A percentile compares a stretch with the other conserved stretches of the same genome.
These are phyloP conservation scores for Ischnura elegans DNA, from an alignment of 2,888 invertebrate species.

Conservation along the genomic window DNA sequence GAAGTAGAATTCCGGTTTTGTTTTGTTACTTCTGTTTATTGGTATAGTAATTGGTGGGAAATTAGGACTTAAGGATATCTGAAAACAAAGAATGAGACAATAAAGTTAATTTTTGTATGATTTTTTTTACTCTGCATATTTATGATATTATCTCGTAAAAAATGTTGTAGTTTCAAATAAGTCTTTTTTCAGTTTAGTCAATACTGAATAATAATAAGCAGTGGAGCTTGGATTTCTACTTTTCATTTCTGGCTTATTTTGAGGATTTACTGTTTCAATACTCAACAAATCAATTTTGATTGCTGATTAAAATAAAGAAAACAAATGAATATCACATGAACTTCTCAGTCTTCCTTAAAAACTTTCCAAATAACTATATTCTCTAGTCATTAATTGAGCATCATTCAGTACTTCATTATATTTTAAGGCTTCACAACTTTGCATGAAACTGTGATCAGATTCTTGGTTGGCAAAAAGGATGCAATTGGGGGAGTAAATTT, in stretches of 20 bases:
- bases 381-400: slow-evolving; percentile 60
- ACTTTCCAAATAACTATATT: slow-evolving; percentile 55
- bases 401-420: slow-evolving; percentile 54
- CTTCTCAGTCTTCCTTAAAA: slow-evolving; percentile 48
- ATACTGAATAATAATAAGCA: not conserved
- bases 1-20: slow-evolving; percentile 55
- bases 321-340: slow-evolving; percentile 24
- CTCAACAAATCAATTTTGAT: not conserved
- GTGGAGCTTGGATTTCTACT: slow-evolving; percentile 30
- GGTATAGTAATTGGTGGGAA: slow-evolving; percentile 34
- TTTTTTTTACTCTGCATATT: slow-evolving; percentile 46
- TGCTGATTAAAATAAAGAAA: not conserved
- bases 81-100: slow-evolving; percentile 62
- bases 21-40: slow-evolving; percentile 39
- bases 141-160: slow-evolving; percentile 35
- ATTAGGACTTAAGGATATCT: slow-evolving; percentile 57
- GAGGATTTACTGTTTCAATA: slow-evolving; percentile 6
- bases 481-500: slow-evolving; percentile 47
- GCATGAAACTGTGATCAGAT: slow-evolving; percentile 54
- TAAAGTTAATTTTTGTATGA: slow-evolving; percentile 65
- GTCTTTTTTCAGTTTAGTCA: slow-evolving; percentile 48
- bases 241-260: slow-evolving; percentile 32
- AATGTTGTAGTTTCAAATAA: not conserved
- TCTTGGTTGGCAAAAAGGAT: slow-evolving; percentile 42
- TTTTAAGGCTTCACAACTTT: slow-evolving; percentile 53